Evolutionary conservation across 2,113 vertebrate species (phyloP), one percentile per base, ranked within the genome.

Genomic region (Ceratotherium simum): DNA sequence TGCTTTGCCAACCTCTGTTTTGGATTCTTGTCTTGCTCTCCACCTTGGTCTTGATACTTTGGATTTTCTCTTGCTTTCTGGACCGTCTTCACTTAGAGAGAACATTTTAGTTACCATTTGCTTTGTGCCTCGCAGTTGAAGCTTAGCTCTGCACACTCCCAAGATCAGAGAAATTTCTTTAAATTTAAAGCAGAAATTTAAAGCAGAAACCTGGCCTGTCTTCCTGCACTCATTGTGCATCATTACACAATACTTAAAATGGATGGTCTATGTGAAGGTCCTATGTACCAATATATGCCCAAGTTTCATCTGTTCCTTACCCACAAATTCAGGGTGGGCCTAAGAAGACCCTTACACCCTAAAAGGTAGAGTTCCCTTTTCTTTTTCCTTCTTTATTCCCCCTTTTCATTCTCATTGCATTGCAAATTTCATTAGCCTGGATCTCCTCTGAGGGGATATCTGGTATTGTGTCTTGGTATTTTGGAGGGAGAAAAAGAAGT

Each of bases 51-150:
- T 51, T 54, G 51, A 86, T 42, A 16, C 29, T 80, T 62, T 70
- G 46, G 27, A 69, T 64, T 93, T 75, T 65, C 23, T 91, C 39
- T 89, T 89, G 29, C 58, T 90, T 83, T 93, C 86, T 64, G 75
- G 16, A 64, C 69, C 8, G 42, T 25, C 14, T 46, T 95, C 12
- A 27, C 33, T 64, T 67, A 25, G 18, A 91, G 81, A 79, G 36
- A 69, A 62, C 20, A 60, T 36, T 82, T 78, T 25, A 33, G 2
- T n/a, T 36, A n/a, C 29, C 8, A 11, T 93, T 81, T 62, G 29
- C 46, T 81, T 20, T 69, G 39, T 51, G 31, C 6, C 29, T 95
- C 18, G 6, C 20, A 48, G 7, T 33, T 79, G 62, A 65, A 90
- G 31, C 39, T 70, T 64, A 79, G 33, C 29, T 62, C 54, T 92